Evolutionary conservation across 2,797 vertebrate genomes (phyloP).

Genomic region (Clarias pachynema): DNA sequence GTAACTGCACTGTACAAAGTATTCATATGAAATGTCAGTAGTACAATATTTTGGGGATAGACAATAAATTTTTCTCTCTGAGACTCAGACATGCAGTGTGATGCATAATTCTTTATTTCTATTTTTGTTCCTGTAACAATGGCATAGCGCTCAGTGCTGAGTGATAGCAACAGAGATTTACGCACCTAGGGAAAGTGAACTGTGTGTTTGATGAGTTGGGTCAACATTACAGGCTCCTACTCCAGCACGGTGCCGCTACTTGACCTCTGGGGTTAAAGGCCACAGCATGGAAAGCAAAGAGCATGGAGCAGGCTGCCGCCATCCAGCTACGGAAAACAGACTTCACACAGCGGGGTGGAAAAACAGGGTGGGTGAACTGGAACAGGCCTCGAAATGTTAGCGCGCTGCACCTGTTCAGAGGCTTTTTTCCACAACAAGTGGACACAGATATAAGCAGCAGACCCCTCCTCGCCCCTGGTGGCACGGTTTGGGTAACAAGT

Average conservation of each 20-base stretch:
- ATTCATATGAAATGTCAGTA: conserved; percentile 1
- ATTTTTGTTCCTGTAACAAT: conserved; percentile 3
- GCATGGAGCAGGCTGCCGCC: conserved; percentile 12
- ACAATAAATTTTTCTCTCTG: not conserved
- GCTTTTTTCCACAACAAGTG: conserved; percentile 67
- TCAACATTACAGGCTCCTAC: conserved; percentile 5
- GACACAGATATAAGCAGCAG: conserved; percentile 59
- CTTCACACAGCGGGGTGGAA: conserved; percentile 54
- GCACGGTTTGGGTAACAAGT: conserved; percentile 64
- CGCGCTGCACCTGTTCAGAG: conserved; percentile 61
- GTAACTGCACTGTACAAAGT: not conserved
- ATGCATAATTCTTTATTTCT: not conserved
- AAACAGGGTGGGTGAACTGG: conserved; percentile 61
- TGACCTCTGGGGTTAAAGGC: conserved; percentile 51
- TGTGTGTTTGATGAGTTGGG: conserved; percentile 12
- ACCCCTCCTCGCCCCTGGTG: conserved; percentile 37
- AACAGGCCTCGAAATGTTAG: conserved; percentile 64
- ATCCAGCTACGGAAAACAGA: conserved; percentile 21
- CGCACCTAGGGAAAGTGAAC: conserved; percentile 42
- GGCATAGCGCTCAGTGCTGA: not conserved
- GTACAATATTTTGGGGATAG: not conserved
- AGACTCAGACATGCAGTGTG: not conserved
- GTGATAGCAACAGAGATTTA: conserved; percentile 21
- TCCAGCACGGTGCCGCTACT: conserved; percentile 12
- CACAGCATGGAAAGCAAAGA: conserved; percentile 16